phyloP scores from a whole-genome alignment of 2,888 invertebrate species.

The Erpobdella octoculata region DNA sequence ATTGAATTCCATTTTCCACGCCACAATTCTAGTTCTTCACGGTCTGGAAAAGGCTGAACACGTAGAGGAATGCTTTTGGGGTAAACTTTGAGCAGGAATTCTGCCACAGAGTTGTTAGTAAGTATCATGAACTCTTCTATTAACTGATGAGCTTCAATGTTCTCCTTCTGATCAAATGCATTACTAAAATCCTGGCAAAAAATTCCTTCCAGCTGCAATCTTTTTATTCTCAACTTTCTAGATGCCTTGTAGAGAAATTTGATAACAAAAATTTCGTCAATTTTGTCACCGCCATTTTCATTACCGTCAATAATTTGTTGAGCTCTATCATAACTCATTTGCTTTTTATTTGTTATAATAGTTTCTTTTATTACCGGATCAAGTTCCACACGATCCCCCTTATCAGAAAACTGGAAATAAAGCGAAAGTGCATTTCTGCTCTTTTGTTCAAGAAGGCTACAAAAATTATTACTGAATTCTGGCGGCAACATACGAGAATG shows the following conservation, averaged over 20 bases:
- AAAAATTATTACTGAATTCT: slow-evolving; percentile 63
- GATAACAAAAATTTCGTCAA: too few relatives aligned
- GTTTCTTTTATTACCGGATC: slow-evolving; percentile 7
- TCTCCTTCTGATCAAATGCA: slow-evolving; percentile 20
- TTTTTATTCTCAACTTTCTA: slow-evolving; percentile 5
- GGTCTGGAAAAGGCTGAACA: slow-evolving; percentile 39
- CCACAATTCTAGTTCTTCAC: slow-evolving; percentile 30
- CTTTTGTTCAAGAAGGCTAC: slow-evolving; percentile 53
- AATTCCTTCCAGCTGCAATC: not conserved
- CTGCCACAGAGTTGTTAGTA: slow-evolving; percentile 43
- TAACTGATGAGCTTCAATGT: slow-evolving; percentile 41
- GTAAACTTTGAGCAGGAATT: slow-evolving; percentile 39
- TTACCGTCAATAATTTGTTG: slow-evolving; percentile 17
- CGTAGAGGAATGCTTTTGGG: slow-evolving; percentile 41
- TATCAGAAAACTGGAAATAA: slow-evolving; percentile 6
- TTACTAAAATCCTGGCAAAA: not conserved
- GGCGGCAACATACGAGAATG: slow-evolving; percentile 90
- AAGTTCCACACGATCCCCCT: not conserved
- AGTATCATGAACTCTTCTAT: slow-evolving; percentile 46
- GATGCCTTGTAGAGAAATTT: not conserved
- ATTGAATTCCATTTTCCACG: not conserved
- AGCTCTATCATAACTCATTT: slow-evolving; percentile 18
- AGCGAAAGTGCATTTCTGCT: slow-evolving; percentile 39
- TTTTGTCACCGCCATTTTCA: not conserved
- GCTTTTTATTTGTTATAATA: slow-evolving; percentile 2